Evolutionary conservation across 2,888 invertebrate genomes (phyloP), one percentile per base, ranked within the genome.

Genomic region (Melolontha melolontha): DNA sequence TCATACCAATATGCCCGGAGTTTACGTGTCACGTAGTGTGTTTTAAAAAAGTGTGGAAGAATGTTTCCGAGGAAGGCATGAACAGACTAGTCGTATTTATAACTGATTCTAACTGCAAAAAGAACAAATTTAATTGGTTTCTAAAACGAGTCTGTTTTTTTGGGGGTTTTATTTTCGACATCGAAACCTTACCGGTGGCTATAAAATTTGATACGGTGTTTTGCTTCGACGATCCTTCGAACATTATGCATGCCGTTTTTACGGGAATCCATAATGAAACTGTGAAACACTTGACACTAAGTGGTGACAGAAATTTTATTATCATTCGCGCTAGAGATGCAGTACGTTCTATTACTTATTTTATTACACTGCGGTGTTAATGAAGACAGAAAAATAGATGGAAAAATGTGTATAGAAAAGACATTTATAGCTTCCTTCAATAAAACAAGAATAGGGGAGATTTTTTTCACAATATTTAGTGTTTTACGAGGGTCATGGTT

Each of bases 101-200:
- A 34, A 47, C 47, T 34, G 8, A 16, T 34, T 62, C 47, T 29
- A 34, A 47, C 59, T 47, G 47, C 59, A 39, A 62, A 34, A 62
- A 62, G 47, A 62, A 62, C 44, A n/a, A 34, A 29, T 47, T 62
- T 49, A 62, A 62, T 62, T 62, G 27, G 59, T 62, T 62, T 62
- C 59, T 62, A 62, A 62, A 62, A 62, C 49, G 47, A n/a, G 59
- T 47, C 16, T 62, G 34, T 62, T 62, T 41, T 57, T 62, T 62
- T 47, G 1, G 2, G 8, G 2, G 10, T 34, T 34, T 34, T 34
- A 34, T 34, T 34, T 34, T 6, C 34, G 34, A 8, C 34, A 62
- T 47, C 47, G 34, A 49, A 62, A 62, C 47, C 59, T 12, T 34
- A 62, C 59, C 59, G 47, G 59, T 47, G 47, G 49, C 59, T 62